Evolutionary conservation across 2,113 vertebrate genomes (phyloP).

Genomic region (Oreamnos americanus): DNA sequence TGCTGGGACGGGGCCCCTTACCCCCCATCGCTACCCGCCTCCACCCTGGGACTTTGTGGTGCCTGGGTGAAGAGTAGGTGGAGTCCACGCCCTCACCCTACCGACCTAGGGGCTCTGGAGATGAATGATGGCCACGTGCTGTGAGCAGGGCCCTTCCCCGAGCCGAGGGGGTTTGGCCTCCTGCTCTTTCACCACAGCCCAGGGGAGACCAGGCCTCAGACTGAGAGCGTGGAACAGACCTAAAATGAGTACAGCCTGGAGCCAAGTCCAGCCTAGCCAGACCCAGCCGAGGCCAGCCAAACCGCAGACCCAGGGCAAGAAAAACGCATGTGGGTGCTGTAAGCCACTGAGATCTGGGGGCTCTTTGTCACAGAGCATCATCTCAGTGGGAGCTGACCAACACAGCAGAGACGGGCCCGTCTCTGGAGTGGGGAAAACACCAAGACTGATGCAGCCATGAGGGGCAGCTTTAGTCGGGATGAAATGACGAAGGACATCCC

Average conservation of each 20-base stretch:
- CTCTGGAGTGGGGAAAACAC: neutral
- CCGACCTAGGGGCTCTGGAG: accelerated
- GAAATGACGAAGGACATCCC: accelerated
- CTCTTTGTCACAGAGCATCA: neutral
- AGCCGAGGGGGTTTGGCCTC: accelerated
- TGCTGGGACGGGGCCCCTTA: neutral
- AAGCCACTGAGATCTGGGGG: accelerated
- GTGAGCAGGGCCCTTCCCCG: accelerated
- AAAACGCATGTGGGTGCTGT: accelerated
- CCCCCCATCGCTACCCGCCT: neutral
- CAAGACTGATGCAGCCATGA: accelerated
- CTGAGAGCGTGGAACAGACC: accelerated
- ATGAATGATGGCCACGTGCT: accelerated
- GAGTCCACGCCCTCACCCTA: accelerated
- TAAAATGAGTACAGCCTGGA: neutral
- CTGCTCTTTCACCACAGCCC: neutral
- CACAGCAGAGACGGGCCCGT: accelerated
- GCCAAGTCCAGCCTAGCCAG: accelerated
- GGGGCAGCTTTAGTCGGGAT: accelerated
- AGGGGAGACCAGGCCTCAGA: neutral
- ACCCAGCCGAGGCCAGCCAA: neutral
- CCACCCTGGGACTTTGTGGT: neutral
- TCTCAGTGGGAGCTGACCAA: neutral
- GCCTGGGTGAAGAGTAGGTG: neutral
- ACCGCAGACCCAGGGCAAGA: neutral